A percentile compares a stretch with the other conserved stretches of the same genome.
phyloP scores from a whole-genome alignment of 1,140 invertebrate species.

The Mercenaria mercenaria region DNA sequence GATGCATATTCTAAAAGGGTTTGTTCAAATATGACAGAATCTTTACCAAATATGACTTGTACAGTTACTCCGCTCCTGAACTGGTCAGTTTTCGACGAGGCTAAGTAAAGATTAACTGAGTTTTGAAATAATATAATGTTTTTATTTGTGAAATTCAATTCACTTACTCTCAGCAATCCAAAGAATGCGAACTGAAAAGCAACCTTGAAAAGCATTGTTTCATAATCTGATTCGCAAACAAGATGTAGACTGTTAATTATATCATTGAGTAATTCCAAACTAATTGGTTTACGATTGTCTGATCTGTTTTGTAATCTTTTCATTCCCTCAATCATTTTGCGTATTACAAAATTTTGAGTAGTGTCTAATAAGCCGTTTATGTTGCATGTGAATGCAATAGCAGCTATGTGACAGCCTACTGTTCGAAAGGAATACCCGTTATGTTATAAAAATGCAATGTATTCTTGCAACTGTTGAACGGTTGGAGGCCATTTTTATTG shows the following conservation, averaged over 20 bases:
- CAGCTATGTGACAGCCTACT: neutral
- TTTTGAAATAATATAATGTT: neutral
- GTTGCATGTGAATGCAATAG: neutral
- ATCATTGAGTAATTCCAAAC: neutral
- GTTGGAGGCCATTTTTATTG: neutral
- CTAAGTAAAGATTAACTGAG: neutral
- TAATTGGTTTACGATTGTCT: neutral
- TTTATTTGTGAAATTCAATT: neutral
- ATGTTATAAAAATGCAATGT: neutral
- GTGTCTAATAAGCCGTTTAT: neutral
- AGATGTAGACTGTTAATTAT: neutral
- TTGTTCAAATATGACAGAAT: too few relatives aligned
- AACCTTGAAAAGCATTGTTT: neutral
- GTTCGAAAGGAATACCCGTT: neutral
- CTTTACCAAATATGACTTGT: neutral
- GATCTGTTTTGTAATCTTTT: neutral
- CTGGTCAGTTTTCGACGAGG: neutral
- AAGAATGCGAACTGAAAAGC: neutral
- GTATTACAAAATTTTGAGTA: neutral
- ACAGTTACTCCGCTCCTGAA: neutral
- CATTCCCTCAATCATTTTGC: neutral
- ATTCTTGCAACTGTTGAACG: conserved; percentile 4
- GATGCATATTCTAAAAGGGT: too few relatives aligned
- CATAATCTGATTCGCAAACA: neutral
- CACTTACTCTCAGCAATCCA: neutral